Conservation (phyloP, 2,113 vertebrate species). For the Cyanistes caeruleus region DNA sequence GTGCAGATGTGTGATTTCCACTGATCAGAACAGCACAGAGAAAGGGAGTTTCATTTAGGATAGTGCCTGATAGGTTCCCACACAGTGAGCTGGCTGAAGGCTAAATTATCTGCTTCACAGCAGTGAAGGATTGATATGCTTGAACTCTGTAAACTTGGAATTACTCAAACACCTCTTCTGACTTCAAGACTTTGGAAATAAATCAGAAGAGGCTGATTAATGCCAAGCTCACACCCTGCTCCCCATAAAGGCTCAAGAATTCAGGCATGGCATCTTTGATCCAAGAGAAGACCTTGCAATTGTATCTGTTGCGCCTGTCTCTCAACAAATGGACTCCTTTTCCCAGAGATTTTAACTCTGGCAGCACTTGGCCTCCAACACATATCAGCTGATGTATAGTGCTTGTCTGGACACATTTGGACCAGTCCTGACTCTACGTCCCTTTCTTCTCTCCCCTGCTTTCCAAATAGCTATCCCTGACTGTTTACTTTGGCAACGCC, state of each 20-base stretch:
- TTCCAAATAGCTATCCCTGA: slow-evolving; percentile 36
- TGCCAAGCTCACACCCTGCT: neutral
- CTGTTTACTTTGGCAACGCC: slow-evolving; percentile 62
- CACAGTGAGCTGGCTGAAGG: neutral
- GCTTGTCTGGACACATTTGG: slow-evolving; percentile 39
- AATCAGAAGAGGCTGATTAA: neutral
- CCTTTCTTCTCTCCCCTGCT: slow-evolving; percentile 27
- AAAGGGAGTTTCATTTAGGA: neutral
- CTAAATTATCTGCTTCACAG: neutral
- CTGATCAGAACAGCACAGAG: neutral
- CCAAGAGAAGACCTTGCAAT: neutral
- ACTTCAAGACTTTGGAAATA: neutral
- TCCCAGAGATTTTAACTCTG: neutral
- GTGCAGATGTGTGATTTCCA: neutral
- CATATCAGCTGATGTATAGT: neutral
- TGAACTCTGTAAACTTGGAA: neutral
- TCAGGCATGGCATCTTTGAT: neutral
- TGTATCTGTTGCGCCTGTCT: neutral
- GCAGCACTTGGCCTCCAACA: slow-evolving; percentile 3
- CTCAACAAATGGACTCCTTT: neutral
- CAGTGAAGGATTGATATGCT: neutral
- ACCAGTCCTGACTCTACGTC: neutral
- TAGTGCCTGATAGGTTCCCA: neutral
- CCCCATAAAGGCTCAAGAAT: neutral
- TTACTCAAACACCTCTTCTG: neutral